Conservation (phyloP, 2,888 invertebrate genomes). For the Megalurothrips usitatus region DNA sequence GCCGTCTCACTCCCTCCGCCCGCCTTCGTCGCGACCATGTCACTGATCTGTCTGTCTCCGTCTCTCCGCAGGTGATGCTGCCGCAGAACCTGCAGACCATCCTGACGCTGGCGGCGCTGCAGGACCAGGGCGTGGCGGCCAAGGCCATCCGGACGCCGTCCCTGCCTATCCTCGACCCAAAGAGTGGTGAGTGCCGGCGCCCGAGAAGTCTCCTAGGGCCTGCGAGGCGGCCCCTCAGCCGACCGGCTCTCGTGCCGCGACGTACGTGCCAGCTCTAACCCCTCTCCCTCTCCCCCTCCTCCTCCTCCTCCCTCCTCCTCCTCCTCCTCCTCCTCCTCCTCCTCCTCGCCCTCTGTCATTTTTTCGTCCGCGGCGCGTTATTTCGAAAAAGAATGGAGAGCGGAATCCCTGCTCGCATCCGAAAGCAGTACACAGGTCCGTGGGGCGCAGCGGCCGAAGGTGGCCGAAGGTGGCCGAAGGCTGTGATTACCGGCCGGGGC, state of each 20-base stretch:
- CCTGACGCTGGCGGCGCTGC: conserved; percentile 44
- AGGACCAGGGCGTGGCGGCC: conserved; percentile 40
- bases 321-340: not conserved
- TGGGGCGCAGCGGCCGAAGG: not conserved
- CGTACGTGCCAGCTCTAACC: not conserved
- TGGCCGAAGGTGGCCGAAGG: no score
- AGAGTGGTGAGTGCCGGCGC: conserved; percentile 11
- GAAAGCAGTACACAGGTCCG: not conserved
- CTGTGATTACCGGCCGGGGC: not conserved
- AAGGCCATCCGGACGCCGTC: conserved; percentile 1
- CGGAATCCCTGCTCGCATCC: not conserved
- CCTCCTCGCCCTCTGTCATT: not conserved
- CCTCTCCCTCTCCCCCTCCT: not conserved
- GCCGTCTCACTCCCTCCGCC: not conserved
- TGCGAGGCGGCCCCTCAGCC: no score
- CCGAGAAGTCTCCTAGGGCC: no score
- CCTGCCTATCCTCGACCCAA: not conserved
- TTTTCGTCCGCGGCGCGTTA: not conserved
- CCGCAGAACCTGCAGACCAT: conserved; percentile 49
- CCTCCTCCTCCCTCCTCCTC: not conserved
- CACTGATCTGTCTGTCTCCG: not conserved
- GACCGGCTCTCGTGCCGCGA: no score
- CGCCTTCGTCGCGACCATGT: no score
- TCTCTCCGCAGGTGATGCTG: conserved; percentile 47
- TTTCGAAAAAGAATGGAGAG: conserved; percentile 12